Conservation (phyloP, 2,888 invertebrate genomes). For the Drosophila multiciliata region DNA sequence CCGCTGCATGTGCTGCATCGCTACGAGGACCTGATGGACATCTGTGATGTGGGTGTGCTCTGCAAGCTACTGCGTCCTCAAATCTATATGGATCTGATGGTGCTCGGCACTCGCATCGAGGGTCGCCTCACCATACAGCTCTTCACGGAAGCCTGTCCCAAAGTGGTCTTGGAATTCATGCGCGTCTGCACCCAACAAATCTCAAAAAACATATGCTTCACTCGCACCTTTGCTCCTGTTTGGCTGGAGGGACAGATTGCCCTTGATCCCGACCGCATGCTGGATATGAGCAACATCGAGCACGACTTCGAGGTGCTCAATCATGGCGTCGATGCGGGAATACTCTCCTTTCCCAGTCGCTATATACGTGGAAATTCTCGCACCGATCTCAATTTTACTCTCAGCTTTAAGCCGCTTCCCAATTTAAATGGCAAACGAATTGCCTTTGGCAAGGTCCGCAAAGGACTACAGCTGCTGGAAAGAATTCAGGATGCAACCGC, state of each 20-base stretch:
- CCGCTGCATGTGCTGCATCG: constrained; percentile 76
- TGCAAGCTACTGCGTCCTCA: constrained; percentile 79
- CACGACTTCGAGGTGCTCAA: constrained; percentile 80
- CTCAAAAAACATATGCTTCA: constrained; percentile 56
- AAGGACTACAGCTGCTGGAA: constrained; percentile 76
- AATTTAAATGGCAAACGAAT: constrained; percentile 82
- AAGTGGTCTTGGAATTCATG: constrained; percentile 80
- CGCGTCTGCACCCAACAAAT: constrained; percentile 65
- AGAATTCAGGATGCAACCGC: constrained; percentile 71
- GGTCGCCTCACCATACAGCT: constrained; percentile 79
- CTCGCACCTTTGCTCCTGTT: constrained; percentile 74
- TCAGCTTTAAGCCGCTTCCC: constrained; percentile 82
- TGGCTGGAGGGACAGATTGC: constrained; percentile 80
- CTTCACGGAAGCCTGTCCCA: constrained; percentile 83
- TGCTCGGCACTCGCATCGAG: constrained; percentile 54
- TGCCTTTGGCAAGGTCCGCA: constrained; percentile 82
- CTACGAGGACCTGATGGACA: constrained; percentile 67
- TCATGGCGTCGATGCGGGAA: constrained; percentile 77
- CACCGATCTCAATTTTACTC: constrained; percentile 73
- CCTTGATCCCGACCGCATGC: constrained; percentile 50
- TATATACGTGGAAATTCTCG: constrained; percentile 77
- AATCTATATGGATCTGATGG: constrained; percentile 78
- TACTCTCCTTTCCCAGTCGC: constrained; percentile 80
- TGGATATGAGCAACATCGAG: constrained; percentile 66
- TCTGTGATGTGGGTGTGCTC: constrained; percentile 60